Base-by-base conservation (phyloP, 2,888 invertebrate species). In the Brachylomia viminalis region DNA sequence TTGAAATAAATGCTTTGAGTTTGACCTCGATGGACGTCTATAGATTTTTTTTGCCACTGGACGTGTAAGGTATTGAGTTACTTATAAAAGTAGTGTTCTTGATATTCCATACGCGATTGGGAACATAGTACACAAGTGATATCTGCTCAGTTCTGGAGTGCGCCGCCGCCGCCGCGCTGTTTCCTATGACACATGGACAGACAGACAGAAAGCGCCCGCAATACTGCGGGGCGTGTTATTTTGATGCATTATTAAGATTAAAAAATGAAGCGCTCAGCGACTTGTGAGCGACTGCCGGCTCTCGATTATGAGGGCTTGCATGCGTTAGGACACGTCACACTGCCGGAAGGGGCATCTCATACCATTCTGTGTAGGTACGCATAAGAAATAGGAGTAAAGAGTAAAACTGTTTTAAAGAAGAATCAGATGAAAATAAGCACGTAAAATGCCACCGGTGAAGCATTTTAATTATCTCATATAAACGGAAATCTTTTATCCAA, bases 161-260 rank as follows among this genome's bases (percentile, higher is more conserved):
- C 15, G 30, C n/a, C 33, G 33, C 33, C 33, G 33, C 33, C 33
- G 33, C 5, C 3, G 33, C 33, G 33, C 33, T n/a, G 33, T 52
- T n/a, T 47, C 38, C 11, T 47, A 17, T 30, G 38, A 47, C 59
- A 52, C 10, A 33, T 23, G 20, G 56, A n/a, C 47, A 30, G 13
- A 17, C 33, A 30, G 23, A 49, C 30, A 30, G 30, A 33, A 7
- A 42, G 52, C 47, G 79, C n/a, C 49, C 17, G 30, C 65, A 47
- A 33, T 17, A 49, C 38, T 15, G 69, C 27, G 54, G 20, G n/a
- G 74, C 47, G 49, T 23, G 56, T 42, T 15, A 70, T 45, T 76
- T 77, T 67, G 47, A 67, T 72, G 80, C 85, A 88, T 88, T 88
- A 84, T 85, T 84, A 67, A 85, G 84, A 88, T 88, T 86, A 87